Conservation (phyloP, 2,797 vertebrate genomes). For the Pangasius djambal region DNA sequence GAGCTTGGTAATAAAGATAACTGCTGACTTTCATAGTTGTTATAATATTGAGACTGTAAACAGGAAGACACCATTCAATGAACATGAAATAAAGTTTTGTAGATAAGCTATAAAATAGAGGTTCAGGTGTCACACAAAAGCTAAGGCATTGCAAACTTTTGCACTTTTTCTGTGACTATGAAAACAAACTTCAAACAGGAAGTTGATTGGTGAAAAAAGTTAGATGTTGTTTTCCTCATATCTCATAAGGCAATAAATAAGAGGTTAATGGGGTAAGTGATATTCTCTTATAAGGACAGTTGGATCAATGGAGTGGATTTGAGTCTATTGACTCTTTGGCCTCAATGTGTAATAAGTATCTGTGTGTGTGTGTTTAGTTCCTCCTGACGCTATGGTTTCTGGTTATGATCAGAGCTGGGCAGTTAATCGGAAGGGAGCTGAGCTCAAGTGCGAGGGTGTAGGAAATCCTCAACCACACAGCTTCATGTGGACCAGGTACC, state of each 20-base stretch:
- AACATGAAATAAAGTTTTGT: neutral
- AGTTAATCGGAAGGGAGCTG: constrained; percentile 63
- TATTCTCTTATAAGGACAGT: neutral
- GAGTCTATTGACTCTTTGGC: neutral
- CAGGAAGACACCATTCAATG: neutral
- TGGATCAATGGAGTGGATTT: neutral
- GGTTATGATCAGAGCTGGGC: constrained; percentile 55
- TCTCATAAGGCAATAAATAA: neutral
- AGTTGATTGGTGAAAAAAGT: neutral
- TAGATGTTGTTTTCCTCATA: neutral
- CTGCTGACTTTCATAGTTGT: no score
- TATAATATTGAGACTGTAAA: neutral
- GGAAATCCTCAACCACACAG: constrained; percentile 70
- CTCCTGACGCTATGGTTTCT: constrained; percentile 71
- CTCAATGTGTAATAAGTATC: neutral
- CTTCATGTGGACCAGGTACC: constrained; percentile 77
- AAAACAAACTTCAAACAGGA: neutral
- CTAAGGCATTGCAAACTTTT: neutral
- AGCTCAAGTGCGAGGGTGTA: constrained; percentile 67
- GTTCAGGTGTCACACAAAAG: neutral
- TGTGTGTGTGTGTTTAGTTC: constrained; percentile 66
- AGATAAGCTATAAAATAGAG: neutral
- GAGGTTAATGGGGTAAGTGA: neutral
- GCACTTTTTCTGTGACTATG: neutral
- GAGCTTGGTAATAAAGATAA: constrained; percentile 4